phyloP scores from a whole-genome alignment of 2,888 invertebrate species.

The Hypselothyrea guttata region DNA sequence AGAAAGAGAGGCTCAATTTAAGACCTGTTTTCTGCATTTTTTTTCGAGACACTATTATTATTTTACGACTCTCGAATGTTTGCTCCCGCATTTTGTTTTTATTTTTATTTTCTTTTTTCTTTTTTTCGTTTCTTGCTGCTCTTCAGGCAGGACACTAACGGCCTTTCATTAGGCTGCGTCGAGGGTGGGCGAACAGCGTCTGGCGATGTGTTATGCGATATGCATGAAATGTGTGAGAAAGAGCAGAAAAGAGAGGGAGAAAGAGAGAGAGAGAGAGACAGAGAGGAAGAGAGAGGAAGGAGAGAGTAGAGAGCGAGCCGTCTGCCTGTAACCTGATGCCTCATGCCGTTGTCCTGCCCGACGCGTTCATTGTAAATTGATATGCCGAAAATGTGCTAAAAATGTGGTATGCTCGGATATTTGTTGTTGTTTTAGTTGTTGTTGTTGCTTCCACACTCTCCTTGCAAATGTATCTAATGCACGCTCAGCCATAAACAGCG shows the following conservation, averaged over 20 bases:
- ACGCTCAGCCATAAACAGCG: slow-evolving; percentile 18
- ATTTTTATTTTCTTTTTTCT: too few species aligned
- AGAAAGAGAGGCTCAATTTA: slow-evolving; percentile 31
- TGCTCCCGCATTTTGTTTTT: slow-evolving; percentile 63
- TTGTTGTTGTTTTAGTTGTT: slow-evolving; percentile 2
- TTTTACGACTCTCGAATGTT: slow-evolving; percentile 64
- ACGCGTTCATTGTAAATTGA: slow-evolving; percentile 63
- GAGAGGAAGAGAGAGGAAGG: too few species aligned
- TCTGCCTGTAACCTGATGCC: slow-evolving; percentile 62
- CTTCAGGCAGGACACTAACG: slow-evolving; percentile 51
- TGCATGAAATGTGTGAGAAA: slow-evolving; percentile 46
- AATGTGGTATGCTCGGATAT: slow-evolving; percentile 51
- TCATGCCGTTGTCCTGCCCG: slow-evolving; percentile 57
- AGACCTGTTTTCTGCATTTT: slow-evolving; percentile 49
- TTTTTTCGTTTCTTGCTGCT: too few species aligned
- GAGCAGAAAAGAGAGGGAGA: too few species aligned
- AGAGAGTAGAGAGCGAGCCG: background rate
- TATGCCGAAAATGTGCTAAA: slow-evolving; percentile 76
- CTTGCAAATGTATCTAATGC: slow-evolving; percentile 49
- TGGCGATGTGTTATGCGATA: slow-evolving; percentile 58
- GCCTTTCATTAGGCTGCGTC: slow-evolving; percentile 67
- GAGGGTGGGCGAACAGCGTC: slow-evolving; percentile 59
- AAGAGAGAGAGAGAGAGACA: too few species aligned
- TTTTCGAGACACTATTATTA: slow-evolving; percentile 61
- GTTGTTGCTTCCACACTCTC: slow-evolving; percentile 31